Conservation (phyloP, 1,140 invertebrate genomes). For the Meloidogyne floridensis region DNA sequence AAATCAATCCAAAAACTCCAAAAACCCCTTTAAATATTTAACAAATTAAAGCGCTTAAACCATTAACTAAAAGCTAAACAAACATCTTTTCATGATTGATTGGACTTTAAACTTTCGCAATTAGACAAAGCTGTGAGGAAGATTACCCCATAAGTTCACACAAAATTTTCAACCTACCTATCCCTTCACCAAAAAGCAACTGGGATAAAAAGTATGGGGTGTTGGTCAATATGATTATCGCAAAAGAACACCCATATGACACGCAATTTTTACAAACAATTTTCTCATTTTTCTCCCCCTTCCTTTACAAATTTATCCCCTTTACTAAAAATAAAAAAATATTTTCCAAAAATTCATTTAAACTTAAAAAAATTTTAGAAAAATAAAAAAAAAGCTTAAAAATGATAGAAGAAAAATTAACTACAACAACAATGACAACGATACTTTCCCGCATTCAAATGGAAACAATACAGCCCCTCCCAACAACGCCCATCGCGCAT, state of each 20-base stretch:
- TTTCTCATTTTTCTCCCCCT: not conserved
- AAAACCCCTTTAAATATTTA: not conserved
- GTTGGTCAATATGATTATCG: no score
- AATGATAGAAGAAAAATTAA: not conserved
- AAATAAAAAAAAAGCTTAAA: not conserved
- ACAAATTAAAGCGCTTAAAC: not conserved
- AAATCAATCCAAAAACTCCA: not conserved
- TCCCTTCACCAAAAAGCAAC: no score
- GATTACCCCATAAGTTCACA: no score
- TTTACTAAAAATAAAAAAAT: not conserved
- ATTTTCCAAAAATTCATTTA: no score
- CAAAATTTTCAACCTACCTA: no score
- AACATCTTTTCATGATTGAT: not conserved
- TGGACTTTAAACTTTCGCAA: not conserved
- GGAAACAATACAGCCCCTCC: not conserved
- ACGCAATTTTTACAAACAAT: not conserved
- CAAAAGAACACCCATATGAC: not conserved
- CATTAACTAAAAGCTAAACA: not conserved
- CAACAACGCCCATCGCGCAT: not conserved
- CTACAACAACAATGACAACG: slow-evolving; percentile 7
- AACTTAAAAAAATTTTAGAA: not conserved
- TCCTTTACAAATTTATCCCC: not conserved
- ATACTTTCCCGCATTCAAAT: not conserved
- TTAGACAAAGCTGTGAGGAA: not conserved
- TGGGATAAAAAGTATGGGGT: no score